phyloP scores from a whole-genome alignment of 2,888 invertebrate genomes.

The Dolichomitus sp. region DNA sequence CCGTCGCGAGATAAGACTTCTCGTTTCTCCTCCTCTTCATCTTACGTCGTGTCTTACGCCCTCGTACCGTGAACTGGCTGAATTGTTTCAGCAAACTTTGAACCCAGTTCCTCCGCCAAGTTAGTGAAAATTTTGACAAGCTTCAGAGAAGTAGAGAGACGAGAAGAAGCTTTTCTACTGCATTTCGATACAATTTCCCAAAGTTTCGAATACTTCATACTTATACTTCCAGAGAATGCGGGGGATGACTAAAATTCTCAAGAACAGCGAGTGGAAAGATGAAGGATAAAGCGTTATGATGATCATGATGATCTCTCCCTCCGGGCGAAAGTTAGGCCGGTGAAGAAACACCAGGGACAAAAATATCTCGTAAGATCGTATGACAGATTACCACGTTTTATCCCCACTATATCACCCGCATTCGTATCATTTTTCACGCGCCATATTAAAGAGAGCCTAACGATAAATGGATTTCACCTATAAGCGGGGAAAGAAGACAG shows the following conservation, averaged over 20 bases:
- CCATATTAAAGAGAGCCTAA: slow-evolving; percentile 62
- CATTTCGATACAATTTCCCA: slow-evolving; percentile 60
- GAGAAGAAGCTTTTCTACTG: slow-evolving; percentile 32
- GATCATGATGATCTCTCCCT: slow-evolving; percentile 9
- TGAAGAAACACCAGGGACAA: slow-evolving; percentile 41
- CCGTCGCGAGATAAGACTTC: slow-evolving; percentile 68
- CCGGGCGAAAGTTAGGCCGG: background rate
- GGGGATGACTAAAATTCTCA: slow-evolving; percentile 47
- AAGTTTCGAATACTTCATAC: slow-evolving; percentile 33
- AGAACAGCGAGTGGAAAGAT: slow-evolving; percentile 47
- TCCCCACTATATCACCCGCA: slow-evolving; percentile 59
- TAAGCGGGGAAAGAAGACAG: slow-evolving; percentile 24
- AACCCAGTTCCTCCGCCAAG: slow-evolving; percentile 35
- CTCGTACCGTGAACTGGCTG: slow-evolving; percentile 37
- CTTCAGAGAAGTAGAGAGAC: slow-evolving; percentile 1
- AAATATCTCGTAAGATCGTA: slow-evolving; percentile 61
- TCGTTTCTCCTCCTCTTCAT: slow-evolving; percentile 45
- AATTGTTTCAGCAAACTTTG: slow-evolving; percentile 58
- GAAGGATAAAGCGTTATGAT: slow-evolving; percentile 14
- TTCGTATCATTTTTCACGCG: slow-evolving; percentile 64
- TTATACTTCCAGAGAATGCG: slow-evolving; percentile 2
- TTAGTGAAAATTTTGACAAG: slow-evolving; percentile 59
- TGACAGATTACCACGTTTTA: slow-evolving; percentile 67
- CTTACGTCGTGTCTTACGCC: slow-evolving; percentile 44
- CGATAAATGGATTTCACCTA: slow-evolving; percentile 65